Evolutionary conservation across 2,888 invertebrate genomes (phyloP).

Genomic region (Chrysolina americana): DNA sequence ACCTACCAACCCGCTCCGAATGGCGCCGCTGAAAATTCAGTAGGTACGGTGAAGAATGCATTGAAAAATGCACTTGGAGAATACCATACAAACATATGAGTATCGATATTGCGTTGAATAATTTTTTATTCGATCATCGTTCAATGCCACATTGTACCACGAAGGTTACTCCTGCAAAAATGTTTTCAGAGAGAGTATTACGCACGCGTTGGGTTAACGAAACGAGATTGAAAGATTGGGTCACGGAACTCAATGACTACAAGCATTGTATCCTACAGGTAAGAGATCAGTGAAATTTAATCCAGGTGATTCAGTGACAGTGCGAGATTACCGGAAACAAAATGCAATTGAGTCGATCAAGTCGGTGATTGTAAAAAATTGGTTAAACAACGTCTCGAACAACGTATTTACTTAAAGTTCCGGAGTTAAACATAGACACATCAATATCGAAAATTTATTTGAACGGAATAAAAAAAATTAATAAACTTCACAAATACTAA

Average conservation of each 20-base stretch:
- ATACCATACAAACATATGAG: not conserved
- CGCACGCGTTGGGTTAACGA: not conserved
- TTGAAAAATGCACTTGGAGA: not conserved
- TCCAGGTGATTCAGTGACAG: not conserved
- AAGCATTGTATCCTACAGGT: conserved; percentile 5
- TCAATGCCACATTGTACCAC: conserved; percentile 34
- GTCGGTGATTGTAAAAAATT: not conserved
- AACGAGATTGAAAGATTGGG: not conserved
- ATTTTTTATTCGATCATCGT: conserved; percentile 26
- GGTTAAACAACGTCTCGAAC: too few relatives aligned
- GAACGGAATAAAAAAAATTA: too few relatives aligned
- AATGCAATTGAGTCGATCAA: conserved; percentile 1
- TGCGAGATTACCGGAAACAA: not conserved
- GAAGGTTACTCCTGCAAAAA: not conserved
- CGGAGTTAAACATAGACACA: too few relatives aligned
- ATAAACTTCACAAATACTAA: too few relatives aligned
- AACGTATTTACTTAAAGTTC: too few relatives aligned
- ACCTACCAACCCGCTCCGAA: not conserved
- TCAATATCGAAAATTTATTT: too few relatives aligned
- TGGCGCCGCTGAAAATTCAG: not conserved
- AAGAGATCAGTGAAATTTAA: not conserved
- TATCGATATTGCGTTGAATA: conserved; percentile 45
- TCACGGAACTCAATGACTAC: not conserved
- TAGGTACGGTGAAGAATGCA: not conserved
- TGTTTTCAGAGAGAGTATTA: not conserved